Evolutionary conservation across 2,888 invertebrate species (phyloP).

Genomic region (Pandemis heparana): DNA sequence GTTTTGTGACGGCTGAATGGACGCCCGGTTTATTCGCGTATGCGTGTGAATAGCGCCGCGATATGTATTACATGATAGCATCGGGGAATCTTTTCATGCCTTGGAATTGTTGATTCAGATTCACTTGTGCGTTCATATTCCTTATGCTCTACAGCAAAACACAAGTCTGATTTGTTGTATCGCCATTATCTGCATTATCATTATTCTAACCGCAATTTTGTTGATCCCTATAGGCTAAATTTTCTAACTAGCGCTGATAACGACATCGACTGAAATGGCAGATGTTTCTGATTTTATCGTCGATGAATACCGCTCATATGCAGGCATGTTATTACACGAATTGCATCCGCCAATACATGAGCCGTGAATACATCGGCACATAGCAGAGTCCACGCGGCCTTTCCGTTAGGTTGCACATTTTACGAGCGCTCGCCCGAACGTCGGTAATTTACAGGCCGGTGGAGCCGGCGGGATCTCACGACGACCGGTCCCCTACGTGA

Average conservation of each 20-base stretch:
- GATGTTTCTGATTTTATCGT: conserved; percentile 11
- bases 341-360: conserved; percentile 28
- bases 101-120: conserved; percentile 37
- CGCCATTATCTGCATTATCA: conserved; percentile 47
- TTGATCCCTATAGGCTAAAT: background rate
- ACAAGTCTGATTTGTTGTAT: conserved; percentile 33
- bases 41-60: conserved; percentile 62
- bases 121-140: conserved; percentile 31
- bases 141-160: background rate
- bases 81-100: conserved; percentile 43
- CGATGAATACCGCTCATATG: conserved; percentile 15
- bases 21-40: conserved; percentile 60
- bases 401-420: conserved; percentile 79
- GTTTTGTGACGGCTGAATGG: conserved; percentile 77
- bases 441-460: conserved; percentile 57
- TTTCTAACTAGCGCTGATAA: conserved; percentile 18
- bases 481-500: conserved; percentile 77
- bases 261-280: conserved; percentile 17
- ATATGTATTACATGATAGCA: conserved; percentile 46
- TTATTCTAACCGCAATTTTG: conserved; percentile 16
- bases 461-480: conserved; percentile 56
- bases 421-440: conserved; percentile 56
- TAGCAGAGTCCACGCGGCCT: conserved; percentile 47
- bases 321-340: conserved; percentile 34
- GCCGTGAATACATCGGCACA: conserved; percentile 21